Base-by-base conservation (phyloP, 2,113 vertebrate species). In the Galemys pyrenaicus region DNA sequence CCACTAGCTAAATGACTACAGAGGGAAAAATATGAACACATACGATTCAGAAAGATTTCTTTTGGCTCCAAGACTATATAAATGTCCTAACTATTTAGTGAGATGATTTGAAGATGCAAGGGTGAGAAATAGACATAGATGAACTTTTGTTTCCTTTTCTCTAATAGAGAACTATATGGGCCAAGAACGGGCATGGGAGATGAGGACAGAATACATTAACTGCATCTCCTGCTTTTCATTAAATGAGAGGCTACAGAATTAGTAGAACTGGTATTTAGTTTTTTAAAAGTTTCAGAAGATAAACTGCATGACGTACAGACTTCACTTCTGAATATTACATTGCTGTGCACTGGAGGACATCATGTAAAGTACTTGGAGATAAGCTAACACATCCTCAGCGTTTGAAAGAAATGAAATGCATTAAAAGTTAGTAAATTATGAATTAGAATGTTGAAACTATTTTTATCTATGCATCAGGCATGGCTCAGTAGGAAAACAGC, bases 401-500 rank as follows among this genome's bases (percentile, higher is more conserved):
- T 70, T 91, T 92, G 51, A 84, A 85, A 26, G 26, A 92, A 93
- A 82, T 87, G n/a, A 96, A 96, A 93, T 91, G 16, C 35, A 94
- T 81, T 96, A 84, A 87, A 92, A 82, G 91, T 79, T 81, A 94
- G 30, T 15, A 86, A 94, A 93, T 79, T 87, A 8, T 24, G 35
- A 91, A 80, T 85, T 91, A 80, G 41, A 95, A 83, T 28, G 28
- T 83, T 79, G 46, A 87, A 74, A 65, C 28, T 75, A 39, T 37
- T 74, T 91, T 46, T 26, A 6, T 84, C 71, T 10, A 30, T 30
- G 60, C 41, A n/a, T 49, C n/a, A 62, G 26, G 71, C 30, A 89
- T 81, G 54, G 35, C 24, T 92, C 9, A 67, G 46, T 1, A 64
- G 24, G 35, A 90, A 82, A 54, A 80, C 5, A 79, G 7, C 32